Base-by-base conservation (phyloP, 1,140 invertebrate species). In the Mylabris phalerata region DNA sequence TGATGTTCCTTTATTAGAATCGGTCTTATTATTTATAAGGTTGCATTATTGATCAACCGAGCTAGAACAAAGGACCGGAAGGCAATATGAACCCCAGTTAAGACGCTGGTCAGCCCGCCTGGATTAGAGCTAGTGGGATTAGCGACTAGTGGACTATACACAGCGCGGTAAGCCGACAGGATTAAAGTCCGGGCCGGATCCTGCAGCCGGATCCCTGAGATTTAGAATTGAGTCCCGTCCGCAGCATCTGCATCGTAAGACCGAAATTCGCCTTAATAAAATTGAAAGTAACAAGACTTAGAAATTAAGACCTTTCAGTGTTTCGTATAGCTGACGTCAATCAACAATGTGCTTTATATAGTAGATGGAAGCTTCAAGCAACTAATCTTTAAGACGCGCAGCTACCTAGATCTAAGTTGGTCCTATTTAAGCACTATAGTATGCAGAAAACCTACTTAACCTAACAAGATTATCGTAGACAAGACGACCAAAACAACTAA, bases 401-500 rank as follows among this genome's bases (percentile, higher is more conserved):
- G 74, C 62, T 62, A 19, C 19, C 19, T 19, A 65, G 60, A 60
- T 70, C 63, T 66, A 59, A 55, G 62, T 70, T 67, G 62, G 55
- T 68, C 63, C 51, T 60, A 61, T 65, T 70, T 80, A 80, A 80
- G 77, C 79, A 79, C 74, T 67, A 76, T 82, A 80, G 81, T 82
- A 80, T 80, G 79, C 78, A 79, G 79, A 80, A 32, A 80, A 81
- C 79, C 80, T 81, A 80, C 79, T 81, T 82, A 81, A 80, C 78
- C 79, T 81, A 82, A 82, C 80, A 80, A 77, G 80, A 82, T 82
- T 82, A 82, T 77, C 79, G 77, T 78, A 77, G 73, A 77, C 78
- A 80, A 78, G 78, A 56, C 63, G 66, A 63, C 61, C 63, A 68
- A 55, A 57, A 60, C 57, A 61, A 59, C 62, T 69, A 69, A 72